These are phyloP conservation scores for Lepeophtheirus nordmannii DNA, from an alignment of 2,888 invertebrate genomes.

Conservation along the genomic window DNA sequence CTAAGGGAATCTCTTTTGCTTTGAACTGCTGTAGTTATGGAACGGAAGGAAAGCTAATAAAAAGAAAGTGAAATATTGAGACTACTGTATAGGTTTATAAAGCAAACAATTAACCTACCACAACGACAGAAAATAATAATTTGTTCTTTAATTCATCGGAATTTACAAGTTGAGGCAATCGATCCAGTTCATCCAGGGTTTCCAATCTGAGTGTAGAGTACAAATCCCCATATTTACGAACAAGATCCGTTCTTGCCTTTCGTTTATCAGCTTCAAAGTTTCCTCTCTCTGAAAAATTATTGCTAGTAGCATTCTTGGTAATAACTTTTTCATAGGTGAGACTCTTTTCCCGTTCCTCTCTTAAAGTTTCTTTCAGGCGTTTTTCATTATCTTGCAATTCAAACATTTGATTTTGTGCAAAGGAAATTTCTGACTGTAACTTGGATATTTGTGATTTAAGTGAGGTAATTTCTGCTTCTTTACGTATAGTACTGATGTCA, in stretches of 20 bases:
- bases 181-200: constrained; percentile 67
- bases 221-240: constrained; percentile 64
- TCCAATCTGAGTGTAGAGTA: constrained; percentile 71
- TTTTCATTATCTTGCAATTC: constrained; percentile 37
- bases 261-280: constrained; percentile 29
- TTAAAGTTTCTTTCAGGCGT: constrained; percentile 35
- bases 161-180: constrained; percentile 59
- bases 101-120: constrained; percentile 47
- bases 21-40: constrained; percentile 49
- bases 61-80: constrained; percentile 22
- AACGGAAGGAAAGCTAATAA: constrained; percentile 53
- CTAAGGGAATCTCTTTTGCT: constrained; percentile 56
- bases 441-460: constrained; percentile 36
- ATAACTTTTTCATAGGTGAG: constrained; percentile 5
- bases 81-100: neutral
- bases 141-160: constrained; percentile 81
- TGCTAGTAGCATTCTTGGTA: neutral
- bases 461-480: constrained; percentile 30
- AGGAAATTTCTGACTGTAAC: constrained; percentile 36
- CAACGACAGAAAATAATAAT: constrained; percentile 85
- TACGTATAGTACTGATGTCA: constrained; percentile 2
- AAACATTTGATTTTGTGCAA: constrained; percentile 34
- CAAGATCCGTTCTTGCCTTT: constrained; percentile 38
- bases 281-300: neutral
- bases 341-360: neutral